Percentiles rank a stretch among this genome's conserved stretches.
phyloP scores from a whole-genome alignment of 2,113 vertebrate species.

The Chaetorhynchus papuensis region DNA sequence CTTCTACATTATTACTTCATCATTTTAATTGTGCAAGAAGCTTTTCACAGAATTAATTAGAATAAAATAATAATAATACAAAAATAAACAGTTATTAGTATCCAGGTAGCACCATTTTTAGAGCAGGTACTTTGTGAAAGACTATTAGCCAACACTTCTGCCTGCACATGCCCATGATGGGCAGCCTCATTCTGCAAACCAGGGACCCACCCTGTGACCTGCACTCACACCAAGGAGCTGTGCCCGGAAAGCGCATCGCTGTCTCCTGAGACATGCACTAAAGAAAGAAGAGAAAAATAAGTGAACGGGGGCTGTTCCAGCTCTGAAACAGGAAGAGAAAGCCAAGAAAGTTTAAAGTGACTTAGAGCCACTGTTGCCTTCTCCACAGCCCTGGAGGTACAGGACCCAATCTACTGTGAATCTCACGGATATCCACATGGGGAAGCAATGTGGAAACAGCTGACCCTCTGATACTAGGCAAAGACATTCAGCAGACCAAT shows the following conservation, averaged over 20 bases:
- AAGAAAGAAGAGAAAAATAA: not conserved
- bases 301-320: not conserved
- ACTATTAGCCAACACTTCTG: not conserved
- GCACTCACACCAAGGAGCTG: rapidly evolving
- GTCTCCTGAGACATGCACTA: not conserved
- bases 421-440: not conserved
- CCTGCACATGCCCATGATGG: not conserved
- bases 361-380: not conserved
- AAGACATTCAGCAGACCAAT: not conserved
- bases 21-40: conserved; percentile 34
- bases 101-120: not conserved
- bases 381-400: not conserved
- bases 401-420: not conserved
- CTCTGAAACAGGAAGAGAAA: not conserved
- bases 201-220: not conserved
- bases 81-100: not conserved
- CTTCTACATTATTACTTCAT: not conserved
- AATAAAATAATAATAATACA: not conserved
- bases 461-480: not conserved
- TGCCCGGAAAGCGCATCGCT: rapidly evolving
- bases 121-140: not conserved
- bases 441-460: not conserved
- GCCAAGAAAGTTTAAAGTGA: not conserved
- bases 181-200: not conserved
- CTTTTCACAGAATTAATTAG: conserved; percentile 21